Percentiles rank a stretch among this genome's conserved stretches.
phyloP scores from a whole-genome alignment of 35 echinoderm and acorn worm species.

The Chiridota heheva region DNA sequence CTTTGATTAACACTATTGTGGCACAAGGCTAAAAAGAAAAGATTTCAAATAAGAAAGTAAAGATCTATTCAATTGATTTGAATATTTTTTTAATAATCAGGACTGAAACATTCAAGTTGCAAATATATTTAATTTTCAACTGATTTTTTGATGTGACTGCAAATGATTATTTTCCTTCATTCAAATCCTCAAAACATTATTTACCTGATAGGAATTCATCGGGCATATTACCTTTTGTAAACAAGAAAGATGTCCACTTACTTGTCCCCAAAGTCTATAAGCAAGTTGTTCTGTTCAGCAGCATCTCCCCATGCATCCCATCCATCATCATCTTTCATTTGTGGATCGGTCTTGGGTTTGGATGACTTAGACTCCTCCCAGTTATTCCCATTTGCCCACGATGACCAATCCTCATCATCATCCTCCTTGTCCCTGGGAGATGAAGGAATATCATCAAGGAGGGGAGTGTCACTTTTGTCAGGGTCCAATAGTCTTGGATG shows the following conservation, averaged over 20 bases:
- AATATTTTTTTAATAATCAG: not conserved
- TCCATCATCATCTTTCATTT: not conserved
- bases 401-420: slow-evolving; percentile 60
- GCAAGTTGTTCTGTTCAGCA: slow-evolving; percentile 58
- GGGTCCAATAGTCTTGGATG: slow-evolving; percentile 75
- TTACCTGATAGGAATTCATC: not conserved
- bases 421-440: slow-evolving; percentile 64
- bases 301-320: slow-evolving; percentile 78
- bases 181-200: not conserved
- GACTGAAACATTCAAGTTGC: not conserved
- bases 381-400: slow-evolving; percentile 60
- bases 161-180: not conserved
- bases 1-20: too few species aligned
- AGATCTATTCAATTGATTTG: not conserved
- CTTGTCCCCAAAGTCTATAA: slow-evolving; percentile 81
- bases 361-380: slow-evolving; percentile 40
- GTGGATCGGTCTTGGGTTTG: slow-evolving; percentile 7
- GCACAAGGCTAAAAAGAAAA: too few species aligned
- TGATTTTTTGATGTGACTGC: not conserved
- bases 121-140: not conserved
- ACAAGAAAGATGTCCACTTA: slow-evolving; percentile 30
- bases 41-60: not conserved
- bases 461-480: slow-evolving; percentile 90
- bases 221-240: not conserved
- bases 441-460: slow-evolving; percentile 74